Base-by-base conservation (phyloP, 2,113 vertebrate genomes). In the Callorhinus ursinus region DNA sequence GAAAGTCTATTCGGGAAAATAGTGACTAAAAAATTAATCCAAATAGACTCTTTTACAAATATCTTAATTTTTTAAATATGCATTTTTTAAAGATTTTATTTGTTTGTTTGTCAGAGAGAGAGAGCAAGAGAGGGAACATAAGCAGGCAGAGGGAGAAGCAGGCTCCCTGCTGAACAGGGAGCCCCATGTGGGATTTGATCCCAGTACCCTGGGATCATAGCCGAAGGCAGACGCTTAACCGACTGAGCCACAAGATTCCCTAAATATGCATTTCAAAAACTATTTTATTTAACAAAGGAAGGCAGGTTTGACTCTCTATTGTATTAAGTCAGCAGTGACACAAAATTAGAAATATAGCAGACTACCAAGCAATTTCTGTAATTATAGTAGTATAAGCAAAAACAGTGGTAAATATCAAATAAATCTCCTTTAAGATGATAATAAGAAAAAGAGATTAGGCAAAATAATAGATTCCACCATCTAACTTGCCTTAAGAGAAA, bases 251-350 rank as follows among this genome's bases (percentile, higher is more conserved):
- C 46, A 46, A 7, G 7, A 7, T 46, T 46, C 46, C 46, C 46
- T 15, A 90, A 95, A 87, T 94, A 80, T 12, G 2, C 22, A 69
- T 88, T 90, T 92, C 71, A 88, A 97, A 79, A 15, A 95, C 7
- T 88, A 95, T 57, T 91, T 51, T 95, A 81, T 90, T 61, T 76
- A 90, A 14, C 65, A 92, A n/a, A 95, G 51, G 51, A 95, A 90
- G 77, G 84, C n/a, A 97, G 63, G 57, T 63, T 90, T 88, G 53
- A 81, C 18, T 95, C 19, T 39, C 21, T 39, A 65, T 3, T 49
- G 4, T 53, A 81, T 18, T 94, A 97, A 74, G 4, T 79, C 39
- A 71, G 21, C 33, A 95, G 59, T 71, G 84, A 92, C 13, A 67
- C 2, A 61, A 53, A 90, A 83, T 95, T 59, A 97, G 31, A 96